phyloP scores from a whole-genome alignment of 2,113 vertebrate genomes.

The Collichthys lucidus region DNA sequence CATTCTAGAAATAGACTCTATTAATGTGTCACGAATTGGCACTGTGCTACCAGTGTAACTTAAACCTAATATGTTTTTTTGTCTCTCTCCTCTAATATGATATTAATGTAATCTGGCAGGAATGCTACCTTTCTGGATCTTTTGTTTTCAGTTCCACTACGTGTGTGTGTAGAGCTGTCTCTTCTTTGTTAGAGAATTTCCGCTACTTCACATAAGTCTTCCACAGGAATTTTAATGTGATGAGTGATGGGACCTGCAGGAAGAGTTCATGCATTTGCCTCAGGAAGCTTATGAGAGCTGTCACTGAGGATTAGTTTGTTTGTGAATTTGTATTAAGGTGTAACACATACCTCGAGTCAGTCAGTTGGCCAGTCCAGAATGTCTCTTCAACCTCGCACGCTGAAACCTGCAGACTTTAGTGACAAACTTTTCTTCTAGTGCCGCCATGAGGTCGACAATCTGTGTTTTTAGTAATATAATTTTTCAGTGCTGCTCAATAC shows the following conservation, averaged over 20 bases:
- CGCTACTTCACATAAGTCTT: conserved; percentile 38
- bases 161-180: conserved; percentile 8
- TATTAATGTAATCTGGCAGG: conserved; percentile 8
- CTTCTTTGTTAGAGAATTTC: conserved; percentile 38
- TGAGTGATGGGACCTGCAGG: conserved; percentile 46
- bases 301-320: conserved; percentile 10
- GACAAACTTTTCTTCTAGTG: neutral
- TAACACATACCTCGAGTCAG: neutral
- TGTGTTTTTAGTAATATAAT: neutral
- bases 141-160: conserved; percentile 18
- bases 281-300: conserved; percentile 22
- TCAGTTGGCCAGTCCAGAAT: neutral
- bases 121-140: conserved; percentile 29
- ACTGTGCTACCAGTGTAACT: neutral
- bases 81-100: neutral
- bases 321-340: conserved; percentile 4
- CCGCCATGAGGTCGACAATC: too few relatives aligned
- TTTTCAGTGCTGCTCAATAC: too few relatives aligned
- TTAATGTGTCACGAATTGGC: neutral
- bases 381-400: neutral
- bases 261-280: conserved; percentile 11
- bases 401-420: neutral
- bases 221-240: conserved; percentile 40
- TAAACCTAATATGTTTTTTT: neutral
- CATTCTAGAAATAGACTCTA: neutral